Evolutionary conservation across 2,113 vertebrate species (phyloP).

Genomic region (Maccullochella peelii): DNA sequence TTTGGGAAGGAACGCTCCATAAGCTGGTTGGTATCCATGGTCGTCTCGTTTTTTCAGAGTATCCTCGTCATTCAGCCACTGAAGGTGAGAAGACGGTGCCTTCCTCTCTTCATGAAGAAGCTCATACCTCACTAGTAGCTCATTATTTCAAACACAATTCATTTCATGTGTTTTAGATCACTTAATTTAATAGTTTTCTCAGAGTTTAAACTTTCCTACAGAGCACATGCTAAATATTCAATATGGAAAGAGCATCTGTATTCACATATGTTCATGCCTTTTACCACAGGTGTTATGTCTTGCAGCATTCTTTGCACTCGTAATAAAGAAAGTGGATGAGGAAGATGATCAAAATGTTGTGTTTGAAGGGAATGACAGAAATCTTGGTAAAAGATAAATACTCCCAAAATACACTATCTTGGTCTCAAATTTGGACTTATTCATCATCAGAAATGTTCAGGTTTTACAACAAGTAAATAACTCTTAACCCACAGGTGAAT

Average conservation of each 20-base stretch:
- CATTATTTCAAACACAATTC: neutral
- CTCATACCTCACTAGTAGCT: neutral
- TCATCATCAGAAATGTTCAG: neutral
- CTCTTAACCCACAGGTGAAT: conserved; percentile 75
- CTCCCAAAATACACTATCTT: neutral
- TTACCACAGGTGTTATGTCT: conserved; percentile 89
- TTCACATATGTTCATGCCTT: neutral
- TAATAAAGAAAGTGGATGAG: conserved; percentile 89
- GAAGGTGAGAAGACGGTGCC: conserved; percentile 84
- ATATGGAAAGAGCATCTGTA: neutral
- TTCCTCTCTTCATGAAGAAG: neutral
- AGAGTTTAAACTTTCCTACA: neutral
- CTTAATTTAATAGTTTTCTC: neutral
- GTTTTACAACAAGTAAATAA: neutral
- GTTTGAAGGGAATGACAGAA: conserved; percentile 44
- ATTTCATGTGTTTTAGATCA: neutral
- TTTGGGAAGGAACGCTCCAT: conserved; percentile 90
- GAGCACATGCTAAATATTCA: neutral
- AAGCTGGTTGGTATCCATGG: conserved; percentile 93
- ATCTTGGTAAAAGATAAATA: conserved; percentile 52
- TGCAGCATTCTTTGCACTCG: conserved; percentile 92
- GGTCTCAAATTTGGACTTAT: neutral
- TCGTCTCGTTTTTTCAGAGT: conserved; percentile 92
- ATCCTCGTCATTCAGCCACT: conserved; percentile 92
- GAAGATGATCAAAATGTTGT: conserved; percentile 83